Conservation (phyloP, 2,113 vertebrate species). For the Trematomus loennbergii region DNA sequence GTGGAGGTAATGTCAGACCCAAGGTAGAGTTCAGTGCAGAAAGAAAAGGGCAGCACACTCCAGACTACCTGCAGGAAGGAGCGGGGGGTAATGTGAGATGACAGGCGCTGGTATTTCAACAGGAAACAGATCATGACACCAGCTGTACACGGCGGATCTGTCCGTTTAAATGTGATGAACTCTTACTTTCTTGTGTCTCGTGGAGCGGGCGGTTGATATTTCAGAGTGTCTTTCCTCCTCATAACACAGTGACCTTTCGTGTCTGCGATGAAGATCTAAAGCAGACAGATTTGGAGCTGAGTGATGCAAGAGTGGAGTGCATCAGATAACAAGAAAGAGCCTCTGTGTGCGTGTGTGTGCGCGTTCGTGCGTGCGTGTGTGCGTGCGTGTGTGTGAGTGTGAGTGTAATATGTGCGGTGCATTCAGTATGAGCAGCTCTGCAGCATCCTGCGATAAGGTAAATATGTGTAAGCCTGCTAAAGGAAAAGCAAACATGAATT, state of each 20-base stretch:
- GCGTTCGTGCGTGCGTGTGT: no score
- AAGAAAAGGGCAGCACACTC: conserved; percentile 10
- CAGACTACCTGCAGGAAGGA: conserved; percentile 8
- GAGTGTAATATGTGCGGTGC: not conserved
- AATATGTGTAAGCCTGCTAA: conserved; percentile 69
- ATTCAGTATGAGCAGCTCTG: conserved; percentile 25
- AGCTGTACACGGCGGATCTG: conserved; percentile 9
- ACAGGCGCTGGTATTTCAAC: conserved; percentile 53
- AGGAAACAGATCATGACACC: conserved; percentile 30
- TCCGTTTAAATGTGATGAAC: conserved; percentile 11
- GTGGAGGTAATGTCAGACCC: not conserved
- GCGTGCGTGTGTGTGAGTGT: no score
- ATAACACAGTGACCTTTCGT: conserved; percentile 49
- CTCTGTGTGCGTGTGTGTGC: no score
- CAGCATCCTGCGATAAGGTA: conserved; percentile 19
- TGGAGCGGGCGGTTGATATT: conserved; percentile 54
- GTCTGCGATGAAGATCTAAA: conserved; percentile 44
- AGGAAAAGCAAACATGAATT: conserved; percentile 65
- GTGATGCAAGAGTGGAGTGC: conserved; percentile 21
- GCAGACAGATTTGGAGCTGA: conserved; percentile 37
- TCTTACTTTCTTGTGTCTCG: conserved; percentile 11
- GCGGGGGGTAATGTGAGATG: conserved; percentile 31
- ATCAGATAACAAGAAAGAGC: conserved; percentile 27
- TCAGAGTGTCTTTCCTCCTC: conserved; percentile 14
- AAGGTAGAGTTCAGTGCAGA: conserved; percentile 38